Conservation (phyloP, 2,113 vertebrate genomes). For the Microcebus murinus region DNA sequence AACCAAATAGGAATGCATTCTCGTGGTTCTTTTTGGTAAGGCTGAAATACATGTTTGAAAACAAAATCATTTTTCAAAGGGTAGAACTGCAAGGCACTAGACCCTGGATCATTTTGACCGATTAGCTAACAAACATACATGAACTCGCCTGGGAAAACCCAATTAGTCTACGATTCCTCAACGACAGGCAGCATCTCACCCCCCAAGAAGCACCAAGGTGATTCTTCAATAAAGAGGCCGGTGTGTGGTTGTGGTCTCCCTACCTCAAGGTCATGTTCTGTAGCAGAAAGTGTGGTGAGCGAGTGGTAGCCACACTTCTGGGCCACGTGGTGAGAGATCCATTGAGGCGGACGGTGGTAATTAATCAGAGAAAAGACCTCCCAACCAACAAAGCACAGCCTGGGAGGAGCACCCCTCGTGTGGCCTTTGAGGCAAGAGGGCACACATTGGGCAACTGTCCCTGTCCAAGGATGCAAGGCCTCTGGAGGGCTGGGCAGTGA, state of each 20-base stretch:
- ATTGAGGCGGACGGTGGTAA: not conserved
- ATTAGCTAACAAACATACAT: not conserved
- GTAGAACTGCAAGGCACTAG: not conserved
- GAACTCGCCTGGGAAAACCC: not conserved
- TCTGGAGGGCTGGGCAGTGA: not conserved
- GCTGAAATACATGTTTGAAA: not conserved
- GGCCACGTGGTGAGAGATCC: too few species aligned
- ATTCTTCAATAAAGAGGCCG: not conserved
- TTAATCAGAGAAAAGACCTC: not conserved
- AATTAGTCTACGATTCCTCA: not conserved
- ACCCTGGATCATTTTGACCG: not conserved
- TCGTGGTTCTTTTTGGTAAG: not conserved
- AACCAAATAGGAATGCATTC: not conserved
- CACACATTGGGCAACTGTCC: not conserved
- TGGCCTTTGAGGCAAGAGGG: not conserved
- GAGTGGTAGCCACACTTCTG: not conserved
- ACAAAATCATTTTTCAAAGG: not conserved
- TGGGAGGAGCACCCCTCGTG: accelerated
- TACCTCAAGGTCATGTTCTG: not conserved
- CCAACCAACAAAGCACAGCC: not conserved
- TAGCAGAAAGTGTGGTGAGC: too few species aligned
- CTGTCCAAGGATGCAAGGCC: not conserved
- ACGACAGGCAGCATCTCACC: not conserved
- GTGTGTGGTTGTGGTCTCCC: not conserved
- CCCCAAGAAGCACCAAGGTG: not conserved